Base-by-base conservation (phyloP, 2,113 vertebrate species). In the Gopherus evgoodei region DNA sequence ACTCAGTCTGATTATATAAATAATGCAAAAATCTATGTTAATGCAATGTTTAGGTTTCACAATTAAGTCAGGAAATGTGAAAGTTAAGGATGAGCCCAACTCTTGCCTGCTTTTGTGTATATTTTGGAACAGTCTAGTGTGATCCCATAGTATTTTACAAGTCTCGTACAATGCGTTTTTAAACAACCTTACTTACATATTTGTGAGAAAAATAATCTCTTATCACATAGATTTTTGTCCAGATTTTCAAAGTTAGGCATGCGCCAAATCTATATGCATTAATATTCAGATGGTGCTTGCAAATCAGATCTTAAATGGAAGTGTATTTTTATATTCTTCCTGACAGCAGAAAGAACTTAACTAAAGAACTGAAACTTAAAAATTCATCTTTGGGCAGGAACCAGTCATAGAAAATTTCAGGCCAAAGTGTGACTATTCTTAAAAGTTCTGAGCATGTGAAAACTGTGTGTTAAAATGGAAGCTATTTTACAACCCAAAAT, bases 401-500 rank as follows among this genome's bases (percentile, higher is more conserved):
- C 1, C 9, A 65, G 3, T 27, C n/a, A n/a, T 42, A 85, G 50
- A 69, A 44, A 81, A 53, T 6, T 31, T 2, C 24, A 47, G 52
- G 7, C 3, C 50, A 47, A 47, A 84, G 29, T 22, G 13, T 19
- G 75, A 44, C 22, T 78, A 27, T 78, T 78, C 47, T 25, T 24
- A 76, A 44, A 44, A 78, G 25, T 27, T 29, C 11, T 47, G 42
- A 47, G 24, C 13, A 78, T 78, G 13, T 75, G 82, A 69, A 85
- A 89, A 59, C 8, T 0, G 2, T 69, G 0, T n/a, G 6, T 53
- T 89, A 3, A 93, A 87, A 59, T 78, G 72, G 65, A 50, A 93
- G n/a, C 29, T 72, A 4, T 50, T 84, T 24, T 2, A 0, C 1
- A 62, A 25, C 69, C 53, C 0, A 0, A 62, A 24, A 0, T 56